Conservation (phyloP, 2,113 vertebrate genomes). For the Thymallus thymallus region DNA sequence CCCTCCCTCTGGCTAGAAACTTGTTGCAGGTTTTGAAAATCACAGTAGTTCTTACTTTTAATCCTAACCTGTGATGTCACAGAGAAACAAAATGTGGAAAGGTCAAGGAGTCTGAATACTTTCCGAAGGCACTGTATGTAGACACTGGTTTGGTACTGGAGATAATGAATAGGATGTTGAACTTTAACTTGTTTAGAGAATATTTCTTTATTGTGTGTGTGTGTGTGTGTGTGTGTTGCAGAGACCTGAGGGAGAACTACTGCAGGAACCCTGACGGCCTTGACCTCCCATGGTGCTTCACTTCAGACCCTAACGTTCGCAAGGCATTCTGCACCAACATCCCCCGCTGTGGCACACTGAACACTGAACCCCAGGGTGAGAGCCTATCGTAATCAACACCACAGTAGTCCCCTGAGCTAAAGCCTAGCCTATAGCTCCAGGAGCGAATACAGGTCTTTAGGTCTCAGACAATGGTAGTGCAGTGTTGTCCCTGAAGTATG, state of each 20-base stretch:
- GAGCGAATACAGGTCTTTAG: too few species aligned
- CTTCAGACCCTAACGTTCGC: conserved; percentile 87
- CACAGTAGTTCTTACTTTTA: too few species aligned
- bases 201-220: background rate
- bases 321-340: conserved; percentile 91
- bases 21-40: too few species aligned
- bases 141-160: too few species aligned
- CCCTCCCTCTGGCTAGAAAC: too few species aligned
- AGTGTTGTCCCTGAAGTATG: too few species aligned
- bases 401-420: background rate
- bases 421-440: background rate
- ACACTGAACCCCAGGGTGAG: conserved; percentile 61
- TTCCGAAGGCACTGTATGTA: too few species aligned
- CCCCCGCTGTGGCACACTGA: conserved; percentile 80
- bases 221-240: conserved; percentile 51
- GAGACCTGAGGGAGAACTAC: conserved; percentile 94
- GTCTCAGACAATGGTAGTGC: too few species aligned
- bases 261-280: conserved; percentile 96
- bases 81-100: too few species aligned
- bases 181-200: background rate
- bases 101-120: too few species aligned
- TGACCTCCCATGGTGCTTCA: conserved; percentile 97
- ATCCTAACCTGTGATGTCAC: too few species aligned
- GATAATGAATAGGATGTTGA: too few species aligned
- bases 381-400: conserved; percentile 4